phyloP scores from a whole-genome alignment of 2,797 vertebrate species.

The Falco naumanni region DNA sequence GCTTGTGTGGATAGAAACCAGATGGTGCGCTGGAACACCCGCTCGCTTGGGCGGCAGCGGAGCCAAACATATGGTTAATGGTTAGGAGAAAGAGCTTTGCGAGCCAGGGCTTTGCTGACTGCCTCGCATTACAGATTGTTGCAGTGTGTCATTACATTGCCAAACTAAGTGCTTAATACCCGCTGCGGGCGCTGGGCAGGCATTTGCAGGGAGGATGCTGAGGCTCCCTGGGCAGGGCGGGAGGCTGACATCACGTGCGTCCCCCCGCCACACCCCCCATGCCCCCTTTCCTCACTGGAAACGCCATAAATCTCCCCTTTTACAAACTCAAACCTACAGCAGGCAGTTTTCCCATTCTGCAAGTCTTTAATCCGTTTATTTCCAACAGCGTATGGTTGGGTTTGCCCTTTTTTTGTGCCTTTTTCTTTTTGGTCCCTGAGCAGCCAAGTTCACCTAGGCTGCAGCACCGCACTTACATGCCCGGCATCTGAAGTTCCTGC shows the following conservation, averaged over 20 bases:
- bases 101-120: constrained; percentile 82
- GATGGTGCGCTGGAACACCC: constrained; percentile 88
- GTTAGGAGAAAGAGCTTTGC: constrained; percentile 80
- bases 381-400: neutral
- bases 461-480: constrained; percentile 28
- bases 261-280: neutral
- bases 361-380: constrained; percentile 9
- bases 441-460: constrained; percentile 44
- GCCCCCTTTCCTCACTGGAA: neutral
- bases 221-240: constrained; percentile 59
- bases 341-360: neutral
- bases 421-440: neutral
- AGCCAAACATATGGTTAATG: constrained; percentile 88
- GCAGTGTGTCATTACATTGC: constrained; percentile 85
- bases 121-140: constrained; percentile 84
- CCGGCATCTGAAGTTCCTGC: constrained; percentile 75
- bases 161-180: constrained; percentile 86
- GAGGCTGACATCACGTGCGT: constrained; percentile 74
- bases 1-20: constrained; percentile 88
- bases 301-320: neutral
- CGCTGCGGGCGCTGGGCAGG: constrained; percentile 78
- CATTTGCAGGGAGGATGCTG: constrained; percentile 77
- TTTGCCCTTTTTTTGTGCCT: neutral
- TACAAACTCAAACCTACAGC: neutral
- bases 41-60: constrained; percentile 76